Percentiles rank a stretch among this genome's conserved stretches.
phyloP scores from a whole-genome alignment of 2,113 vertebrate genomes.

The Dipodomys ordii region DNA sequence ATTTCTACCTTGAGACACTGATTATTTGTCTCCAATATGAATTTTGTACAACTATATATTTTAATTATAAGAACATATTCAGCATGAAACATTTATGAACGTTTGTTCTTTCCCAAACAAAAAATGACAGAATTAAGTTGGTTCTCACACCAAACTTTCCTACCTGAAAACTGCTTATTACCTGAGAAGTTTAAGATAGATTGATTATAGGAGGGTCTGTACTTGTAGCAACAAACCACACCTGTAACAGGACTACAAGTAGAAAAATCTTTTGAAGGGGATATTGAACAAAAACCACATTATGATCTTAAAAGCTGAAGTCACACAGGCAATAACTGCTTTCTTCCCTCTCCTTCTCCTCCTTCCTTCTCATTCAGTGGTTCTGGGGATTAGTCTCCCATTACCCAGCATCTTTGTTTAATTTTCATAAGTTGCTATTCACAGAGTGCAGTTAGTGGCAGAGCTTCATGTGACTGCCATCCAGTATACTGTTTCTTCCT shows the following conservation, averaged over 20 bases:
- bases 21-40: not conserved
- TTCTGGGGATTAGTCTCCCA: too few species aligned
- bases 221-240: not conserved
- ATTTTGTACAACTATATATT: not conserved
- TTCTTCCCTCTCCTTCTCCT: too few species aligned
- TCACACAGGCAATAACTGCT: too few species aligned
- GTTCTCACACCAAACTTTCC: not conserved
- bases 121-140: constrained; percentile 33
- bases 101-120: not conserved
- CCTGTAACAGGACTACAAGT: not conserved
- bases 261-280: not conserved
- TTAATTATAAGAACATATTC: not conserved
- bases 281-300: not conserved
- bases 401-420: not conserved
- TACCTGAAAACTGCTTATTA: not conserved
- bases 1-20: not conserved
- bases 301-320: not conserved
- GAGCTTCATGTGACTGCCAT: not conserved
- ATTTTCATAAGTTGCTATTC: not conserved
- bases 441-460: not conserved
- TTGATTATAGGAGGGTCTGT: not conserved
- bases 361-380: too few species aligned
- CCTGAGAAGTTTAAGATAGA: not conserved
- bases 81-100: constrained; percentile 22
- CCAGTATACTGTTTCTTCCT: not conserved